phyloP scores from a whole-genome alignment of 1,140 invertebrate species.

The Drosophila albomicans region DNA sequence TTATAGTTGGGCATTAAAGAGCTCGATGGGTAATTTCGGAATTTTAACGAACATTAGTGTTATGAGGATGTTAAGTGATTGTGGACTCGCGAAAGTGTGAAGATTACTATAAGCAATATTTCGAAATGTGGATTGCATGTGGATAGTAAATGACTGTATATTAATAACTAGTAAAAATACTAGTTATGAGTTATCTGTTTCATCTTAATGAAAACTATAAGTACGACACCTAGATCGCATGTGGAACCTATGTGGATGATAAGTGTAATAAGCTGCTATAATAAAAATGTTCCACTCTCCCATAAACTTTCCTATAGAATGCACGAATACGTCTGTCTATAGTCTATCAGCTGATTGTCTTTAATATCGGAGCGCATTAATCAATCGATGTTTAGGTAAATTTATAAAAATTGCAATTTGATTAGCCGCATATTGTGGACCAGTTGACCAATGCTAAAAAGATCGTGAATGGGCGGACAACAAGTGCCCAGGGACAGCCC shows the following conservation, averaged over 20 bases:
- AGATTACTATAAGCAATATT: neutral
- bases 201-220: neutral
- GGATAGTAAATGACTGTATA: neutral
- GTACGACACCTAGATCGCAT: neutral
- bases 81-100: neutral
- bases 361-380: constrained; percentile 47
- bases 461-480: constrained; percentile 38
- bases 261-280: too few relatives aligned
- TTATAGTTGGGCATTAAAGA: neutral
- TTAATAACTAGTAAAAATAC: too few relatives aligned
- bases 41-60: neutral
- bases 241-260: neutral
- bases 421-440: constrained; percentile 59
- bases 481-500: constrained; percentile 45
- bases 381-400: constrained; percentile 67
- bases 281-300: neutral
- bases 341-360: constrained; percentile 18
- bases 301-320: constrained; percentile 7
- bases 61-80: neutral
- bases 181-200: neutral
- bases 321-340: too few relatives aligned
- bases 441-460: constrained; percentile 38
- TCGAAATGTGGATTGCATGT: constrained; percentile 4
- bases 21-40: neutral
- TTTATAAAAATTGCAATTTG: constrained; percentile 80